Evolutionary conservation across 2,888 invertebrate genomes (phyloP).

Genomic region (Drosophila heteroneura): DNA sequence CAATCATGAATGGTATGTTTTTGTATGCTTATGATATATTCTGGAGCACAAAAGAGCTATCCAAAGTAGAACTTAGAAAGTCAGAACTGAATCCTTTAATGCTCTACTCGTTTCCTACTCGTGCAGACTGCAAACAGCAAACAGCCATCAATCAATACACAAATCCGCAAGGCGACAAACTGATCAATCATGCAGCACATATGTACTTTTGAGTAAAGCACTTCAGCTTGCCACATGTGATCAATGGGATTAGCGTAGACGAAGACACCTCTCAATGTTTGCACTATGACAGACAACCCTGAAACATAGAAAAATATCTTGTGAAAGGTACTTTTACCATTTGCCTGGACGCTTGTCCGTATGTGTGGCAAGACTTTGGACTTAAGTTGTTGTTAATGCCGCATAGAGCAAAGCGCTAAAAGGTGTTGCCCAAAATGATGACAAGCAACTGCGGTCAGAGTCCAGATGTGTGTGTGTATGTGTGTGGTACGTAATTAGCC

Average conservation of each 20-base stretch:
- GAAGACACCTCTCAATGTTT: constrained; percentile 17
- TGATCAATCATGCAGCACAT: constrained; percentile 52
- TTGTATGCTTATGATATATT: background rate
- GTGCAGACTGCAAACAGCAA: background rate
- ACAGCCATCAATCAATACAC: constrained; percentile 50
- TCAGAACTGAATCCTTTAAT: background rate
- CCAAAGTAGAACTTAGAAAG: background rate
- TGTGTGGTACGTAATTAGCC: constrained; percentile 51
- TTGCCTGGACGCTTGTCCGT: background rate
- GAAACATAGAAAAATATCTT: background rate
- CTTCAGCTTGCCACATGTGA: constrained; percentile 13
- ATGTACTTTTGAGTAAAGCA: background rate
- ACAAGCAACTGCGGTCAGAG: constrained; percentile 41
- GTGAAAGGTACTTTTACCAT: constrained; percentile 20
- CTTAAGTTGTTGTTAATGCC: constrained; percentile 60
- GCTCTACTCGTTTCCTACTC: background rate
- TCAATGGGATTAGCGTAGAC: constrained; percentile 9
- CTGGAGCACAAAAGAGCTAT: background rate
- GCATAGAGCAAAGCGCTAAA: constrained; percentile 25
- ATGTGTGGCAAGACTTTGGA: constrained; percentile 19
- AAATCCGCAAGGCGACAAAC: constrained; percentile 45
- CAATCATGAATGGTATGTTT: background rate
- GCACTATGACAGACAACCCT: constrained; percentile 21
- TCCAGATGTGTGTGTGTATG: background rate
- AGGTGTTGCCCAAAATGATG: constrained; percentile 54